Percentiles rank a stretch among this genome's conserved stretches.
These are phyloP conservation scores for Recurvirostra avosetta DNA, from an alignment of 2,113 vertebrate genomes.

Conservation along the genomic window DNA sequence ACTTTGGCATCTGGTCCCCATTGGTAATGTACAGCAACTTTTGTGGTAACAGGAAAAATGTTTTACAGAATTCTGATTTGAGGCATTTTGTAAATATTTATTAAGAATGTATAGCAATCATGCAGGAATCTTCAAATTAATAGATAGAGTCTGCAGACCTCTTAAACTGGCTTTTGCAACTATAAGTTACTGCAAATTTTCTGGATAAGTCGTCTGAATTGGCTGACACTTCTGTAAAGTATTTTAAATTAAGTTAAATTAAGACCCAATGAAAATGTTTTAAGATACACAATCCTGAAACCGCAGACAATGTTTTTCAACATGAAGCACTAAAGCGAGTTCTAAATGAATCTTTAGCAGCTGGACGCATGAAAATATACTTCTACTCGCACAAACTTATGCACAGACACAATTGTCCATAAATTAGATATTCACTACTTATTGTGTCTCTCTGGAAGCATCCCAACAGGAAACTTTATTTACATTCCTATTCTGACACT, in stretches of 20 bases:
- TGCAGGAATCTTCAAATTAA: neutral
- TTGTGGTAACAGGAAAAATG: neutral
- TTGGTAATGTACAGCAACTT: neutral
- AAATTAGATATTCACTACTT: neutral
- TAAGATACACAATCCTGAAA: neutral
- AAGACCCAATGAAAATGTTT: neutral
- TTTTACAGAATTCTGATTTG: rapidly evolving
- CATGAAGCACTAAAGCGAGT: neutral
- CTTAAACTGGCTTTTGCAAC: neutral
- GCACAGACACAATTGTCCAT: neutral
- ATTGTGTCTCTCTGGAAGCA: neutral
- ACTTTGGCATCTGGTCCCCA: neutral
- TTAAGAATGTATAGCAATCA: rapidly evolving
- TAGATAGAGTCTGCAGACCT: neutral
- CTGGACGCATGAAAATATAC: neutral
- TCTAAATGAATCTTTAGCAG: neutral
- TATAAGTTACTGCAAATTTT: neutral
- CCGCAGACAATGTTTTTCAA: neutral
- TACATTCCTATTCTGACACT: neutral
- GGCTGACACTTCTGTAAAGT: neutral
- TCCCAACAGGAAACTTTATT: neutral
- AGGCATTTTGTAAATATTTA: neutral
- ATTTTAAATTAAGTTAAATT: neutral
- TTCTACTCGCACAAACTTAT: neutral
- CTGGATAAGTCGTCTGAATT: neutral